Evolutionary conservation across 2,888 invertebrate genomes (phyloP).

Genomic region (Caenorhabditis auriculariae): DNA sequence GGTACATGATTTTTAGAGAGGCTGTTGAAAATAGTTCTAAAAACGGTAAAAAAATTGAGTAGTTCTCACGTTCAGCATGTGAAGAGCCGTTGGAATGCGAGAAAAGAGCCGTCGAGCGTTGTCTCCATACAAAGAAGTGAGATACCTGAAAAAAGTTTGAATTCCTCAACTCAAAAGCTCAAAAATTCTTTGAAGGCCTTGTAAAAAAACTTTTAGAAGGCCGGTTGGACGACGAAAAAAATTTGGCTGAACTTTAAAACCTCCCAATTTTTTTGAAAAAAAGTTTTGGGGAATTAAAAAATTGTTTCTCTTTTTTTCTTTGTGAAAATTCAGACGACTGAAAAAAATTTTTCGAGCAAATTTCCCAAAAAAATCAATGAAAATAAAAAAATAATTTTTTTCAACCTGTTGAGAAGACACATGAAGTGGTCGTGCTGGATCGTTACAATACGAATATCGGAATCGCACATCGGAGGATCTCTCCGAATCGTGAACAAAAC

Average conservation of each 20-base stretch:
- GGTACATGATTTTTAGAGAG: background rate
- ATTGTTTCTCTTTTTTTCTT: too few species aligned
- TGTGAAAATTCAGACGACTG: background rate
- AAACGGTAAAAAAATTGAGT: background rate
- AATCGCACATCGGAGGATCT: conserved; percentile 30
- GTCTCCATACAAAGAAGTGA: conserved; percentile 55
- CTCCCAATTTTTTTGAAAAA: too few species aligned
- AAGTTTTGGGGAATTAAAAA: too few species aligned
- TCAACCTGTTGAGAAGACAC: conserved; percentile 28
- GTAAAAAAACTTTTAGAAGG: too few species aligned
- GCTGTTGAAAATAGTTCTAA: background rate
- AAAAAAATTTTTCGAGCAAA: background rate
- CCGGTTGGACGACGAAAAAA: too few species aligned
- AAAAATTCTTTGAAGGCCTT: too few species aligned
- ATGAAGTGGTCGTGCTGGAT: conserved; percentile 27
- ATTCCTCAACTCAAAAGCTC: too few species aligned
- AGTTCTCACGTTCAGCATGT: conserved; percentile 33
- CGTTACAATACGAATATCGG: conserved; percentile 28
- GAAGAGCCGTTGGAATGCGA: conserved; percentile 43
- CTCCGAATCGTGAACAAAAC: conserved; percentile 48
- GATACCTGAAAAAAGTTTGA: conserved; percentile 42
- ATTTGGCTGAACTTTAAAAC: too few species aligned
- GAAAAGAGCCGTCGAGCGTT: conserved; percentile 40
- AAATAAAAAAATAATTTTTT: conserved; percentile 1
- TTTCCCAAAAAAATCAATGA: background rate